These are phyloP conservation scores for Stegostoma tigrinum DNA, from an alignment of 2,113 vertebrate species.

Conservation along the genomic window DNA sequence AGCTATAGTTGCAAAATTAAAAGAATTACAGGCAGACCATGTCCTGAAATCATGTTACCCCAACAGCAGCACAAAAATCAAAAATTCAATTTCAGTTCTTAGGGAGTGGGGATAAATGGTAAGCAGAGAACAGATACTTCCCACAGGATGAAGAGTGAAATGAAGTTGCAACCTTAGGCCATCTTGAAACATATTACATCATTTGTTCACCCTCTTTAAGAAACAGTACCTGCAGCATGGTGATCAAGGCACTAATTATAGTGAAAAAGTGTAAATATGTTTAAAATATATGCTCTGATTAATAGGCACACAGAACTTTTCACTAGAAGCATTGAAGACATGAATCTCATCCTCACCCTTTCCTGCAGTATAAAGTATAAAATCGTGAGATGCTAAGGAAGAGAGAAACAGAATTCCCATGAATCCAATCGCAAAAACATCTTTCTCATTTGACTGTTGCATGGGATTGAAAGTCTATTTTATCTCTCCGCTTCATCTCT, in stretches of 20 bases:
- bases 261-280: not conserved
- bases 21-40: not conserved
- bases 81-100: not conserved
- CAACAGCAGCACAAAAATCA: not conserved
- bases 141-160: not conserved
- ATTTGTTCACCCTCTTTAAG: not conserved
- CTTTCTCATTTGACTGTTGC: not conserved
- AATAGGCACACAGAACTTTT: not conserved
- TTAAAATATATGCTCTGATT: not conserved
- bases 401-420: not conserved
- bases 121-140: not conserved
- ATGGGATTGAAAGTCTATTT: not conserved
- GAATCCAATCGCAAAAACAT: not conserved
- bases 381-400: not conserved
- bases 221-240: not conserved
- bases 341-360: not conserved
- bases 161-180: not conserved
- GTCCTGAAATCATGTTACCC: not conserved
- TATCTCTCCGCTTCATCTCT: not conserved
- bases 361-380: not conserved
- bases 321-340: not conserved
- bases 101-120: not conserved
- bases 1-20: not conserved
- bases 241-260: not conserved
- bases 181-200: not conserved